Evolutionary conservation across 2,888 invertebrate genomes (phyloP).

Genomic region (Sesamia inferens): DNA sequence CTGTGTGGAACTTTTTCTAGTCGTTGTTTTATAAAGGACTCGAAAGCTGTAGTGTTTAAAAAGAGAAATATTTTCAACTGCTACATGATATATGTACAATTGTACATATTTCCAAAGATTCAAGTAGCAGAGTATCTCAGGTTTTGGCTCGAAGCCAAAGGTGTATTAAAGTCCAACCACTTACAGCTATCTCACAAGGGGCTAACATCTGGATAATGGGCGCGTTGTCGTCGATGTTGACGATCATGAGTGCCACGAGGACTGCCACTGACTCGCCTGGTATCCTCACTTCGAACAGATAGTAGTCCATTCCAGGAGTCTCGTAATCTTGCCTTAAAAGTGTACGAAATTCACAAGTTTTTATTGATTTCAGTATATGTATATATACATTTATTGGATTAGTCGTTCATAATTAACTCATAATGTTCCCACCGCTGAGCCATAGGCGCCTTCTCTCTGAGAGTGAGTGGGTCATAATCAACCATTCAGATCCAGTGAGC

Average conservation of each 20-base stretch:
- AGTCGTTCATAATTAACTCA: neutral
- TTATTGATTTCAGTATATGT: neutral
- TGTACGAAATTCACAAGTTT: neutral
- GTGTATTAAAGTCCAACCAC: constrained; percentile 51
- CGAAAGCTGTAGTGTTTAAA: neutral
- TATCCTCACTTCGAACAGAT: constrained; percentile 80
- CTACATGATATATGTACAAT: too few species aligned
- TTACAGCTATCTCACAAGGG: constrained; percentile 85
- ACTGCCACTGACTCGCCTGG: constrained; percentile 68
- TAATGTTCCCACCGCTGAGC: too few species aligned
- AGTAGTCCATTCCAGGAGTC: constrained; percentile 81
- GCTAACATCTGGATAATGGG: constrained; percentile 84
- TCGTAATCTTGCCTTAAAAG: constrained; percentile 89
- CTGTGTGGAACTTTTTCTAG: neutral
- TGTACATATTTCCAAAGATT: neutral
- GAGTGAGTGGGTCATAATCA: neutral
- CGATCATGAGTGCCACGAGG: constrained; percentile 81
- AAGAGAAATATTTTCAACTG: neutral
- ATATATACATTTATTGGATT: neutral
- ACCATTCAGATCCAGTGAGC: too few species aligned
- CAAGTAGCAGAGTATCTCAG: neutral
- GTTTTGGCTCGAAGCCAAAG: neutral
- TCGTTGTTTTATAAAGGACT: neutral
- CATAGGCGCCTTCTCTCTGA: neutral
- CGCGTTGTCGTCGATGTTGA: constrained; percentile 89